Base-by-base conservation (phyloP, 2,888 invertebrate genomes). In the Erannis defoliaria region DNA sequence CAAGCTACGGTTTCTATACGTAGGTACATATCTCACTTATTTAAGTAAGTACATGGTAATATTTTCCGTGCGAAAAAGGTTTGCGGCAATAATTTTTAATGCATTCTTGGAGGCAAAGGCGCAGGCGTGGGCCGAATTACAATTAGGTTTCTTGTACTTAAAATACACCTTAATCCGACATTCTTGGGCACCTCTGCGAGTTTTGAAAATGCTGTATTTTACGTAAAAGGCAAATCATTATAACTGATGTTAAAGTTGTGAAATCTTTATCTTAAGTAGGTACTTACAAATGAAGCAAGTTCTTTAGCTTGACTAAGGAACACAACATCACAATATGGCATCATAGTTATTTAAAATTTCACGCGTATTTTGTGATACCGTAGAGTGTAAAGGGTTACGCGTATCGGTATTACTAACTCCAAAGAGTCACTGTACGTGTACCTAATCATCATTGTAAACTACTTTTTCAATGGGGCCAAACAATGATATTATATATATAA, bases 31-130 rank as follows among this genome's bases (percentile, higher is more conserved):
- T 76, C 74, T 74, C 81, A 80, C 84, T 82, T 80, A 84, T 82
- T 83, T 80, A 81, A 77, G 74, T 68, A 51, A 40, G 40, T 40
- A 67, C 75, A 78, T 75, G 69, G 75, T 81, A 82, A 81, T 82
- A 83, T 83, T 82, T 81, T 79, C 77, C 81, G 75, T 82, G 83
- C 81, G 79, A 86, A 87, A 83, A 85, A 83, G 78, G 77, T 75
- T 71, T 81, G 80, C 75, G 76, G 78, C 78, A 75, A 84, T 84
- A 86, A 62, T 84, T 84, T 85, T 87, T 84, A 82, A 85, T 82
- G 85, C 84, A 84, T 86, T 87, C 85, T 82, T 74, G 78, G 80
- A 86, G 81, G 77, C 74, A 72, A 72, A 81, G 80, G 78, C 78
- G 76, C 65, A 74, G 68, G 80, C 85, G 87, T 86, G 87, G 86